phyloP scores from a whole-genome alignment of 2,113 vertebrate species.

The Mesoclemmys tuberculata region DNA sequence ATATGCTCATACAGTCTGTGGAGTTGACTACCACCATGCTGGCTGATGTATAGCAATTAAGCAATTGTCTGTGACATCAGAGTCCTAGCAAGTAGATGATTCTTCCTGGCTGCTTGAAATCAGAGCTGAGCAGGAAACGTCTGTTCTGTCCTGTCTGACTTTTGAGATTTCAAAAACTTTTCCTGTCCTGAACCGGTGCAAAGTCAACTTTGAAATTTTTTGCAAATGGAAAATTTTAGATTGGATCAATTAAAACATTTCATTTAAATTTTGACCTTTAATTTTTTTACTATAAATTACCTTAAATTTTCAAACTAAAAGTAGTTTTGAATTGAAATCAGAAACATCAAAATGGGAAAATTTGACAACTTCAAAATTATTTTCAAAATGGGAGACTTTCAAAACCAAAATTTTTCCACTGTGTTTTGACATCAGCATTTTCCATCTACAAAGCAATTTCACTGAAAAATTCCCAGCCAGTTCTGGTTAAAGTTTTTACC shows the following conservation, averaged over 20 bases:
- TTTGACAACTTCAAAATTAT: not conserved
- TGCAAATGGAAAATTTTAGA: not conserved
- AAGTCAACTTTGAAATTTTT: not conserved
- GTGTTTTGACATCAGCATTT: not conserved
- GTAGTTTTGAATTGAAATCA: not conserved
- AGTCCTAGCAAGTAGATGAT: constrained; percentile 50
- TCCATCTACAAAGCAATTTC: not conserved
- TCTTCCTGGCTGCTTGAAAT: not conserved
- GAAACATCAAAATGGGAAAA: not conserved
- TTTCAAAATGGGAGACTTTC: not conserved
- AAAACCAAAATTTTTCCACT: not conserved
- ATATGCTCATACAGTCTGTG: not conserved
- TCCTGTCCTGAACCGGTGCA: not conserved
- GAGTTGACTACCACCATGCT: accelerated
- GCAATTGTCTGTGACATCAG: constrained; percentile 37
- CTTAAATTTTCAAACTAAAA: not conserved
- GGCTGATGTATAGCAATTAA: constrained; percentile 43
- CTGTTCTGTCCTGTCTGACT: not conserved
- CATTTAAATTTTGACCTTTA: not conserved
- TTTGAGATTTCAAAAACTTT: not conserved
- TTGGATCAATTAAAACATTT: not conserved
- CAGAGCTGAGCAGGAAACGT: not conserved
- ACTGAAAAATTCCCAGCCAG: not conserved
- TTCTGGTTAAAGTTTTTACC: not conserved
- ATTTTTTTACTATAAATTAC: not conserved